Evolutionary conservation across 2,113 vertebrate species (phyloP), one percentile per base, ranked within the genome.

Genomic region (Bujurquina vittata): DNA sequence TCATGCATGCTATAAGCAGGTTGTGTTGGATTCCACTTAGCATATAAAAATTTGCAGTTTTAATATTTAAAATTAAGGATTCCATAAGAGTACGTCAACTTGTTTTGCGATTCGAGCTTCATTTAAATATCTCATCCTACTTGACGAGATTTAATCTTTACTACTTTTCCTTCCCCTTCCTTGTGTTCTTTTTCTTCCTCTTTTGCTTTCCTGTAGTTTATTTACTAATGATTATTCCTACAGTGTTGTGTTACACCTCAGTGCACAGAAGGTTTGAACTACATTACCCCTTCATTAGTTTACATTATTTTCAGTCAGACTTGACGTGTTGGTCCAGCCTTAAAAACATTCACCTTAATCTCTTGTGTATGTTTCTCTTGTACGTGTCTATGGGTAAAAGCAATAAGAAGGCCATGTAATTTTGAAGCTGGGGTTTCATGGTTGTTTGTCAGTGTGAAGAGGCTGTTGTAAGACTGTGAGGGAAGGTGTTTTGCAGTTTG

Each of bases 161-260:
- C 63, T 79, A 40, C 43, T 79, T 83, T 75, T 17, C 40, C 76
- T 80, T 77, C 73, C 46, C 8, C 62, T 59, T 67, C 37, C 40
- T 59, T 4, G 18, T 52, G 7, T 8, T 20, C 49, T 8, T 74
- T 17, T 35, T 40, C 17, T 52, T 63, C 56, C 59, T 23, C 73
- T 23, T 52, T 22, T 60, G 4, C 67, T 20, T 10, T 54, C 10
- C 65, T n/a, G 10, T 3, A 20, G 22, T 15, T 18, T 72, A 11
- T 52, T 72, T 72, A 15, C 43, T 52, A 10, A 69, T 69, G 10
- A 52, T 12, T 52, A 65, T 20, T 37, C 10, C 65, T 52, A 46
- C 43, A 29, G 23, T 69, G 43, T 67, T 67, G 7, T 67, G 22
- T 18, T 46, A 26, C 8, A 26, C n/a, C 4, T 46, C 37, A 18